A percentile compares a stretch with the other conserved stretches of the same genome.
phyloP scores from a whole-genome alignment of 2,113 vertebrate species.

The Oryctolagus cuniculus region mOryCun1.1 NC_091453.1:24760501-24761000 shows the following conservation, averaged over 20 bases:
- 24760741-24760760: slow-evolving; percentile 24
- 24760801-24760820: slow-evolving; percentile 30
- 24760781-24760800: slow-evolving; percentile 18
- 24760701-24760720: not conserved
- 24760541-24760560: not conserved
- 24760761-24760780: slow-evolving; percentile 40
- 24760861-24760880: slow-evolving; percentile 43
- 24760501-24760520: too few relatives aligned
- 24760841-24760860: slow-evolving; percentile 49
- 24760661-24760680: slow-evolving; percentile 31
- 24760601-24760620: not conserved
- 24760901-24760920: not conserved
- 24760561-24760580: not conserved
- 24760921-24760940: slow-evolving; percentile 59
- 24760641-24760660: slow-evolving; percentile 50
- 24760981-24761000: slow-evolving; percentile 67
- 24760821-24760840: not conserved
- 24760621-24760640: slow-evolving; percentile 61
- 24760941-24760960: slow-evolving; percentile 65
- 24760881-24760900: slow-evolving; percentile 44
- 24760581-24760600: slow-evolving; percentile 17
- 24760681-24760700: slow-evolving; percentile 36
- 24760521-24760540: not conserved
- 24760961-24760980: slow-evolving; percentile 42
- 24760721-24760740: slow-evolving; percentile 59